phyloP scores from a whole-genome alignment of 2,888 invertebrate species.

The Electrophaes corylata region DNA sequence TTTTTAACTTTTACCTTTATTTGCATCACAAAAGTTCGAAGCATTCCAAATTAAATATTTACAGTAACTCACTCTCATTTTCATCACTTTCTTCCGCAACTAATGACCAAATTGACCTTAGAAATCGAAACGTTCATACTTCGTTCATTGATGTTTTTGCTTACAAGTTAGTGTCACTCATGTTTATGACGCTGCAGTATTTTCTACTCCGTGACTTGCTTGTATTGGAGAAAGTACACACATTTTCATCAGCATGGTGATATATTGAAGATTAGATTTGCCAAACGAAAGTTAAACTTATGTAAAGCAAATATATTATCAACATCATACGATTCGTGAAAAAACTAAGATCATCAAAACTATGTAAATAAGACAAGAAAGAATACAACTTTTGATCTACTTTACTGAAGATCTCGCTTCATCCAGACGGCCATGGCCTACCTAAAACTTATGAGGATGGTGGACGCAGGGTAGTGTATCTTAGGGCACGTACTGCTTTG shows the following conservation, averaged over 20 bases:
- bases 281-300: background rate
- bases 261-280: background rate
- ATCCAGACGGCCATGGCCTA: no score
- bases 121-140: conserved; percentile 34
- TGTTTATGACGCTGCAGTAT: conserved; percentile 25
- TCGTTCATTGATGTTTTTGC: conserved; percentile 22
- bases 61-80: conserved; percentile 21
- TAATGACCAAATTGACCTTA: conserved; percentile 35
- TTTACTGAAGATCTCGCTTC: no score
- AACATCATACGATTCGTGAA: no score
- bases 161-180: conserved; percentile 33
- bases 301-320: background rate
- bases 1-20: background rate
- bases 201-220: conserved; percentile 28
- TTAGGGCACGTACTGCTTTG: no score
- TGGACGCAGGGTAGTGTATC: no score
- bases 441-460: no score
- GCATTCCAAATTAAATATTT: background rate
- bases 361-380: no score
- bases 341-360: no score
- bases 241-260: conserved; percentile 4
- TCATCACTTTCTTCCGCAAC: conserved; percentile 34
- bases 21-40: background rate
- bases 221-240: conserved; percentile 31
- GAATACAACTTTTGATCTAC: no score